These are phyloP conservation scores for Sinocyclocheilus anophthalmus DNA, from an alignment of 2,113 vertebrate species.

Conservation along the genomic window DNA sequence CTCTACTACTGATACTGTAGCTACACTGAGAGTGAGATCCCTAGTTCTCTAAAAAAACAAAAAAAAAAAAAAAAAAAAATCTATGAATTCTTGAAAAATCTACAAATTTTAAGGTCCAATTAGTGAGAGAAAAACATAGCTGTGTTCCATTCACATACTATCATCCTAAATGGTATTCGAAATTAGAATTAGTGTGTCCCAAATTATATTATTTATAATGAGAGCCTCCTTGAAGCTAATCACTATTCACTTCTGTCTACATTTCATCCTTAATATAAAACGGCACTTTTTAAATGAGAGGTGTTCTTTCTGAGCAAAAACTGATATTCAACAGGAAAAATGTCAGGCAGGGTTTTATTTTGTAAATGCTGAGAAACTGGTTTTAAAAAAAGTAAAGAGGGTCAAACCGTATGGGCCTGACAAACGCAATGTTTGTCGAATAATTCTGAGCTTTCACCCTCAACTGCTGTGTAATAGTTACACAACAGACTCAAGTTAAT, in stretches of 20 bases:
- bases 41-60: neutral
- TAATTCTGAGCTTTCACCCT: neutral
- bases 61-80: neutral
- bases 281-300: no score
- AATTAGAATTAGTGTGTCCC: no score
- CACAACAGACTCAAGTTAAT: conserved; percentile 5
- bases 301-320: no score
- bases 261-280: no score
- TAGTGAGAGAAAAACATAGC: neutral
- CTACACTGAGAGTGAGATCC: neutral
- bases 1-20: neutral
- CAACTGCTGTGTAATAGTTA: neutral
- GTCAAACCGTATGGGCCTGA: neutral
- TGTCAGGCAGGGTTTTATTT: no score
- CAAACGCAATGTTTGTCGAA: neutral
- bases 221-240: no score
- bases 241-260: no score
- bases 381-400: neutral
- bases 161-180: no score
- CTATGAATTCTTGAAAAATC: neutral
- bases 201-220: no score
- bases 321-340: no score
- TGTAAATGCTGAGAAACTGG: neutral
- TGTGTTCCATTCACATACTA: neutral
- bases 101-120: neutral